These are phyloP conservation scores for Hypsopygia costalis DNA, from an alignment of 2,888 invertebrate genomes.

Conservation along the genomic window DNA sequence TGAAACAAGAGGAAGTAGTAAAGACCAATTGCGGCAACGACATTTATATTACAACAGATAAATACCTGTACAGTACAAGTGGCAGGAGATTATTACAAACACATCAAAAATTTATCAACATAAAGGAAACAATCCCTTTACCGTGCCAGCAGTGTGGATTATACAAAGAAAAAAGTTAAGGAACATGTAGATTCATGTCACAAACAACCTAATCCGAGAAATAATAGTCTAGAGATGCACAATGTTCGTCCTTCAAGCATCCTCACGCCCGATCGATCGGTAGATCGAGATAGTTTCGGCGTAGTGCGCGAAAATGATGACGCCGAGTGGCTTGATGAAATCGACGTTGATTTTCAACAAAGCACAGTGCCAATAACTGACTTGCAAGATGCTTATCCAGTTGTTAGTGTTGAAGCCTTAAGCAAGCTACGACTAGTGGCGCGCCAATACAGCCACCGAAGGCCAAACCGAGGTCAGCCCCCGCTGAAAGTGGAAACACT, in stretches of 20 bases:
- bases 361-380: too few species aligned
- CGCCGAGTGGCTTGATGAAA: too few species aligned
- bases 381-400: too few species aligned
- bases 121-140: conserved; percentile 3
- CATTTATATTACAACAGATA: background rate
- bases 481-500: too few species aligned
- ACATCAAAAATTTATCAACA: background rate
- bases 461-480: too few species aligned
- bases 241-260: background rate
- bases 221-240: conserved; percentile 14
- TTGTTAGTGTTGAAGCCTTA: too few species aligned
- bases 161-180: conserved; percentile 17
- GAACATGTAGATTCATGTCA: conserved; percentile 15
- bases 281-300: conserved; percentile 15
- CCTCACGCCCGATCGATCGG: conserved; percentile 15
- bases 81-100: background rate
- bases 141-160: conserved; percentile 10
- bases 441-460: too few species aligned
- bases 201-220: conserved; percentile 14
- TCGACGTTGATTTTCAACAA: too few species aligned
- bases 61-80: background rate
- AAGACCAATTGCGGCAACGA: background rate
- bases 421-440: too few species aligned
- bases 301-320: conserved; percentile 18
- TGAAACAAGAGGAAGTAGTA: background rate